Conservation (phyloP, 2,888 invertebrate genomes). For the Mesorhabditis sp. region DNA sequence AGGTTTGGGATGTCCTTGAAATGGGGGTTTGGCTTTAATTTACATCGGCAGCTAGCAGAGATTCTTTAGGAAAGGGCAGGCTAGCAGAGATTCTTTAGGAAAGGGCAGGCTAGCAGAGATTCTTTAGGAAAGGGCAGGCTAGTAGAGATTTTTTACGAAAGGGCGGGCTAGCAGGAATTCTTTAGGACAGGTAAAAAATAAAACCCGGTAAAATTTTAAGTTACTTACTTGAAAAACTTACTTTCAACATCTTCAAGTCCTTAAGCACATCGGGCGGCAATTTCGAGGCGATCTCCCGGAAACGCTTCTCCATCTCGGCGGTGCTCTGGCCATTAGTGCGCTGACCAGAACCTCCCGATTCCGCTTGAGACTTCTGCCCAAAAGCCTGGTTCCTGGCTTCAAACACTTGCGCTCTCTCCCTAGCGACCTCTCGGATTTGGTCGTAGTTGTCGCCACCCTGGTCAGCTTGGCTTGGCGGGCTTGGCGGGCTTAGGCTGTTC, state of each 20-base stretch:
- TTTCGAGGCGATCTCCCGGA: slow-evolving; percentile 31
- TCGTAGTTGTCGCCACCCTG: slow-evolving; percentile 13
- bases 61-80: no score
- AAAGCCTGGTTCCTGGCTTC: slow-evolving; percentile 20
- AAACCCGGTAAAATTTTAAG: no score
- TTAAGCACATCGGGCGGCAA: slow-evolving; percentile 43
- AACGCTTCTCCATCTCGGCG: slow-evolving; percentile 26
- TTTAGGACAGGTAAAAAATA: no score
- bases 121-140: no score
- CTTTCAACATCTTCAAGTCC: slow-evolving; percentile 31
- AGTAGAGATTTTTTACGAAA: no score
- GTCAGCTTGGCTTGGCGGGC: not conserved
- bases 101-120: no score
- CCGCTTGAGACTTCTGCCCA: no score
- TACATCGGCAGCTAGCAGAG: no score
- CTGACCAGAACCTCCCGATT: no score
- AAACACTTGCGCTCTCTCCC: slow-evolving; percentile 22
- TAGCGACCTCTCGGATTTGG: slow-evolving; percentile 5
- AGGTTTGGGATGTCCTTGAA: slow-evolving; percentile 47
- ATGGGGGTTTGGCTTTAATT: not conserved
- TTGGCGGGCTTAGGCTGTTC: not conserved
- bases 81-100: no score
- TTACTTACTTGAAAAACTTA: no score
- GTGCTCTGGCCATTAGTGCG: slow-evolving; percentile 9
- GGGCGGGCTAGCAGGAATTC: no score